Evolutionary conservation across 2,113 vertebrate genomes (phyloP).

Genomic region (Labrus mixtus): DNA sequence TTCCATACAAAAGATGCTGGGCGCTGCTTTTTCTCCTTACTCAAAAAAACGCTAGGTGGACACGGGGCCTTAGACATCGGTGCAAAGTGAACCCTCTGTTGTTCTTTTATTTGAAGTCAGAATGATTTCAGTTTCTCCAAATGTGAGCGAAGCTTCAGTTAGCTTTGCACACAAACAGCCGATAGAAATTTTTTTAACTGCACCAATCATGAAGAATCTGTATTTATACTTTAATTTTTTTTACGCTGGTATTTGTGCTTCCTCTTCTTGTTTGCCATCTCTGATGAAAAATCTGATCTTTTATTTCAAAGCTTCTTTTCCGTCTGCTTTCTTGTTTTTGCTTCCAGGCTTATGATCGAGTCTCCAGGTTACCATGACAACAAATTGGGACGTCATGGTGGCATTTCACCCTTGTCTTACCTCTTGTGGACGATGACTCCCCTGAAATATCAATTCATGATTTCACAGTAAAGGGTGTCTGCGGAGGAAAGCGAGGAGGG

Average conservation of each 20-base stretch:
- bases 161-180: neutral
- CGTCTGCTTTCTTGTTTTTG: slow-evolving; percentile 53
- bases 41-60: no score
- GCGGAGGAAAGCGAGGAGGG: slow-evolving; percentile 13
- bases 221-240: slow-evolving; percentile 12
- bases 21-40: no score
- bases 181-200: neutral
- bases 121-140: neutral
- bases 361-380: slow-evolving; percentile 88
- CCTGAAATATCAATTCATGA: slow-evolving; percentile 86
- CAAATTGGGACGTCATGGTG: slow-evolving; percentile 88
- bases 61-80: no score
- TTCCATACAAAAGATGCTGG: no score
- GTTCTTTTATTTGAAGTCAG: no score
- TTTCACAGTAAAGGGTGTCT: slow-evolving; percentile 78
- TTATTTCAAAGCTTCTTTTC: no score
- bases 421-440: slow-evolving; percentile 79
- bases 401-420: slow-evolving; percentile 90
- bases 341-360: slow-evolving; percentile 78
- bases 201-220: no score
- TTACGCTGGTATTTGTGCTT: slow-evolving; percentile 62
- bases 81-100: no score
- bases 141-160: neutral
- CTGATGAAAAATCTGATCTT: no score
- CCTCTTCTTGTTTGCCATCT: no score